A percentile compares a stretch with the other conserved stretches of the same genome.
These are phyloP conservation scores for Muschampia plurimacula DNA, from an alignment of 2,888 invertebrate species.

Conservation along the genomic window DNA sequence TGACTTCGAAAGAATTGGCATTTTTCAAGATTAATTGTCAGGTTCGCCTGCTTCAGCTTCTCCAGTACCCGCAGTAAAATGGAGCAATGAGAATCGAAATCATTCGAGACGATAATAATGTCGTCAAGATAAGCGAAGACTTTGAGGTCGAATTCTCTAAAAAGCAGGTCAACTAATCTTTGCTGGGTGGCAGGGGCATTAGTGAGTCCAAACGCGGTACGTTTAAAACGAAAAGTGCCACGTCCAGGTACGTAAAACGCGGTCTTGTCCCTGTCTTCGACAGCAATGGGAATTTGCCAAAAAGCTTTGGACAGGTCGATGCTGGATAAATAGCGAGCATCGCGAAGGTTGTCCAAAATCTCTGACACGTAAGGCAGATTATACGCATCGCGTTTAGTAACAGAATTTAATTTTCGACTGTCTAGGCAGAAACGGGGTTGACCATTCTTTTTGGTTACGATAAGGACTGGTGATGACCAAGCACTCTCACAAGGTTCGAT, in stretches of 20 bases:
- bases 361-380: too few relatives aligned
- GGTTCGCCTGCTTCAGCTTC: slow-evolving; percentile 44
- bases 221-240: slow-evolving; percentile 43
- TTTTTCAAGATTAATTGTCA: slow-evolving; percentile 48
- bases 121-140: slow-evolving; percentile 41
- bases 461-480: slow-evolving; percentile 44
- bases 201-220: slow-evolving; percentile 44
- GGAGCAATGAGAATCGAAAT: slow-evolving; percentile 43
- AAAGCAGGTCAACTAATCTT: slow-evolving; percentile 31
- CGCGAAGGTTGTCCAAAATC: slow-evolving; percentile 49
- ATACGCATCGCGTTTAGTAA: slow-evolving; percentile 43
- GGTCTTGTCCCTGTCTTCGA: slow-evolving; percentile 38
- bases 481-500: too few relatives aligned
- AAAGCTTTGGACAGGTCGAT: slow-evolving; percentile 47
- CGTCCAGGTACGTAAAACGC: slow-evolving; percentile 47
- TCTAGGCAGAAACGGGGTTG: slow-evolving; percentile 44
- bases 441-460: slow-evolving; percentile 42
- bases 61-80: slow-evolving; percentile 41
- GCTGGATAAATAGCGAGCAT: slow-evolving; percentile 46
- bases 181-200: slow-evolving; percentile 52
- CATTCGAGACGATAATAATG: slow-evolving; percentile 41
- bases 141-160: background rate
- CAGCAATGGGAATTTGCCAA: slow-evolving; percentile 45
- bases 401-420: slow-evolving; percentile 43
- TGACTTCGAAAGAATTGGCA: slow-evolving; percentile 45